Percentiles rank a stretch among this genome's conserved stretches.
phyloP scores from a whole-genome alignment of 2,888 invertebrate genomes.

The Pollenia angustigena region DNA sequence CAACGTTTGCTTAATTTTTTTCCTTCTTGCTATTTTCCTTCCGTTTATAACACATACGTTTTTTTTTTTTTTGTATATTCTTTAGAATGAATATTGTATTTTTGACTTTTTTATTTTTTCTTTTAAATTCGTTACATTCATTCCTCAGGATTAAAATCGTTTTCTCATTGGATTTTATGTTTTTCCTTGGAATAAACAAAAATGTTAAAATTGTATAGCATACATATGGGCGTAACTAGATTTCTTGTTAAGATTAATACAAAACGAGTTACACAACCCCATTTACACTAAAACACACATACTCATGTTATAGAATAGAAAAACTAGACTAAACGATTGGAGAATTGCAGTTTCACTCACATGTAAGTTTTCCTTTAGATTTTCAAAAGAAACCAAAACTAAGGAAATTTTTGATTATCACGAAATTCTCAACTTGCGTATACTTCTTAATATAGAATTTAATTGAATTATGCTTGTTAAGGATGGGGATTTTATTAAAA shows the following conservation, averaged over 20 bases:
- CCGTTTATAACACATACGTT: slow-evolving; percentile 29
- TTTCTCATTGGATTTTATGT: slow-evolving; percentile 67
- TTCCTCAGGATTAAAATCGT: slow-evolving; percentile 61
- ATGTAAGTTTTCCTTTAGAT: not conserved
- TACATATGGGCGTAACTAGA: slow-evolving; percentile 67
- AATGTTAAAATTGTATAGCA: slow-evolving; percentile 62
- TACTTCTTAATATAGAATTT: not conserved
- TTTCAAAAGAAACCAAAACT: not conserved
- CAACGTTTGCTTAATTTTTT: not conserved
- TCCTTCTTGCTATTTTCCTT: not conserved
- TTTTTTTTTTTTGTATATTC: slow-evolving; percentile 20
- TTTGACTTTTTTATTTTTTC: not conserved
- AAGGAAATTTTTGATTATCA: slow-evolving; percentile 18
- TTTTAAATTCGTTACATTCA: slow-evolving; percentile 45
- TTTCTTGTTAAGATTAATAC: slow-evolving; percentile 68
- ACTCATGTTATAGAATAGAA: not conserved
- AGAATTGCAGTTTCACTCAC: slow-evolving; percentile 21
- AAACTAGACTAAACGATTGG: slow-evolving; percentile 12
- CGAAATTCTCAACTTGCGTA: not conserved
- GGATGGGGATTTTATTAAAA: no score
- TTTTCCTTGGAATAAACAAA: slow-evolving; percentile 54
- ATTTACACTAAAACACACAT: not conserved
- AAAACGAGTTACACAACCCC: slow-evolving; percentile 29
- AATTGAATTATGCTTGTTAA: slow-evolving; percentile 30
- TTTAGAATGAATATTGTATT: not conserved